Percentiles rank a stretch among this genome's conserved stretches.
Conservation (phyloP, 2,797 vertebrate genomes). For the Pelobates cultripes region DNA sequence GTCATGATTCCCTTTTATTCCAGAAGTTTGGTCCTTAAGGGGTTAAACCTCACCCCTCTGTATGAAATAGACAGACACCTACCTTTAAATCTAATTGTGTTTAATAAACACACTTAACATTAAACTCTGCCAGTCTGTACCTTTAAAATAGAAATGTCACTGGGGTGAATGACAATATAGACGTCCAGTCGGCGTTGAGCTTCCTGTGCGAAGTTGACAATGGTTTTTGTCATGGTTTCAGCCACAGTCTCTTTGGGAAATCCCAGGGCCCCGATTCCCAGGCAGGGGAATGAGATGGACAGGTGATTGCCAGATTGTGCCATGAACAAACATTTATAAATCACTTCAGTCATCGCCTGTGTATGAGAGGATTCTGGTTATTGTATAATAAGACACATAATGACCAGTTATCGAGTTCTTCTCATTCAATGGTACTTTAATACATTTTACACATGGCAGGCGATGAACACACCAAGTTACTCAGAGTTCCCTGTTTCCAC, state of each 20-base stretch:
- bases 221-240: slow-evolving; percentile 66
- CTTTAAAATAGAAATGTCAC: slow-evolving; percentile 54
- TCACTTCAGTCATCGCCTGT: slow-evolving; percentile 65
- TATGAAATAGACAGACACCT: too few relatives aligned
- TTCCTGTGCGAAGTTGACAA: slow-evolving; percentile 62
- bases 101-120: too few relatives aligned
- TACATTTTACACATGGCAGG: too few relatives aligned
- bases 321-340: slow-evolving; percentile 55
- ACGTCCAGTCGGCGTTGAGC: slow-evolving; percentile 56
- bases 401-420: too few relatives aligned
- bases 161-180: slow-evolving; percentile 74
- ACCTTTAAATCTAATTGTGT: too few relatives aligned
- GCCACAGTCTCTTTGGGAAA: slow-evolving; percentile 60
- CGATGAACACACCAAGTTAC: too few relatives aligned
- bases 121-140: slow-evolving; percentile 61
- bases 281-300: slow-evolving; percentile 82
- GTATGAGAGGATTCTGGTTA: background rate
- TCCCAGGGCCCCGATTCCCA: slow-evolving; percentile 64
- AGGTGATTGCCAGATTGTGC: fast-evolving
- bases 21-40: too few relatives aligned
- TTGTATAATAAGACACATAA: slow-evolving; percentile 30
- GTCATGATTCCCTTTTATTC: too few relatives aligned
- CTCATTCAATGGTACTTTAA: too few relatives aligned
- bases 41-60: too few relatives aligned
- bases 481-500: too few relatives aligned